Conservation (phyloP, 2,797 vertebrate species). For the Lagodon rhomboides region DNA sequence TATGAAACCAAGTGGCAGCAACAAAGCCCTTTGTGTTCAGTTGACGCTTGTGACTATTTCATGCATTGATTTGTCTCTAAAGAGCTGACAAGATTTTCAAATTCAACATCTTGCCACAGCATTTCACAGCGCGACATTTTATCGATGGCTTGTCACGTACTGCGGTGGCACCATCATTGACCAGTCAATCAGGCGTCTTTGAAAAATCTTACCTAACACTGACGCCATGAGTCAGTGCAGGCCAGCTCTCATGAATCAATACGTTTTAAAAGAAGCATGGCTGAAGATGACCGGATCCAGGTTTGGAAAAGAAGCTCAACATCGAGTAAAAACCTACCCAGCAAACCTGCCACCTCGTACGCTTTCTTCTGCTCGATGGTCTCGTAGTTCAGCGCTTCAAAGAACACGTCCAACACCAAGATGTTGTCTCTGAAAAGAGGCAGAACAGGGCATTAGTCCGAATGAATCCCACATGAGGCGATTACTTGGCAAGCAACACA, state of each 20-base stretch:
- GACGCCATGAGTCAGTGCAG: background rate
- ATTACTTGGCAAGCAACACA: constrained; percentile 2
- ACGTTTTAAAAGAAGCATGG: background rate
- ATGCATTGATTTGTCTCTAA: background rate
- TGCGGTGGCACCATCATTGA: background rate
- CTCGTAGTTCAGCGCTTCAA: constrained; percentile 98
- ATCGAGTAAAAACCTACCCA: constrained; percentile 84
- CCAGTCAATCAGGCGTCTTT: constrained; percentile 11
- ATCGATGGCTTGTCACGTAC: background rate
- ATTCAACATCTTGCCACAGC: background rate
- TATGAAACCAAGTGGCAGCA: background rate
- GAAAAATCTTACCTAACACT: background rate
- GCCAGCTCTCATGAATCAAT: too few relatives aligned
- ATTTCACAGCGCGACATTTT: background rate
- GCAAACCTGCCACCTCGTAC: constrained; percentile 96
- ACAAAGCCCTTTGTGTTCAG: background rate
- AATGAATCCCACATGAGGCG: constrained; percentile 26
- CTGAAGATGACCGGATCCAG: background rate
- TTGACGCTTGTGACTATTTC: background rate
- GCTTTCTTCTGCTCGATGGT: constrained; percentile 99
- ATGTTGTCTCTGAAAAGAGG: constrained; percentile 94
- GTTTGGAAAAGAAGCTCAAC: constrained; percentile 3
- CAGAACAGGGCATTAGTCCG: background rate
- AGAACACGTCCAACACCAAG: constrained; percentile 98
- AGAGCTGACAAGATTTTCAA: background rate